A percentile compares a stretch with the other conserved stretches of the same genome.
Conservation (phyloP, 2,797 vertebrate genomes). For the Macrochelys suwanniensis region DNA sequence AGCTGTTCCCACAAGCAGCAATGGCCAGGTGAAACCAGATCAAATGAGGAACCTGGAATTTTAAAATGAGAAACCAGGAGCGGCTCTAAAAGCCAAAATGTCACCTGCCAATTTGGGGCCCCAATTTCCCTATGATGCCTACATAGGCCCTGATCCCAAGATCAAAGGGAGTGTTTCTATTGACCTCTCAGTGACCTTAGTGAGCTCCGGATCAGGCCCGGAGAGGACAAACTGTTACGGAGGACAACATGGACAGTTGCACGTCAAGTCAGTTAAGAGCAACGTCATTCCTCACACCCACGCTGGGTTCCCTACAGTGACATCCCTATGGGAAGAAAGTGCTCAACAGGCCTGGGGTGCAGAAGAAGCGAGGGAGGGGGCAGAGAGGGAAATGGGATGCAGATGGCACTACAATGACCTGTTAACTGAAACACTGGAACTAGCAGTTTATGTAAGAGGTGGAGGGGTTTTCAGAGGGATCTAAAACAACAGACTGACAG, state of each 20-base stretch:
- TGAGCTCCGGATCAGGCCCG: neutral
- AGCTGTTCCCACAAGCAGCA: neutral
- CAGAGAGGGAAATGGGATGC: neutral
- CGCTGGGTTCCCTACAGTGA: neutral
- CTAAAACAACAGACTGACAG: neutral
- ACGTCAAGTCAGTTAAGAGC: neutral
- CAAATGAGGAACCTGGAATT: neutral
- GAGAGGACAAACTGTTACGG: neutral
- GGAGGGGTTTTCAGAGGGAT: neutral
- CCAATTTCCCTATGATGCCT: neutral
- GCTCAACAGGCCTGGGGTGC: neutral
- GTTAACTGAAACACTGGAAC: fast-evolving
- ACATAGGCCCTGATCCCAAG: neutral
- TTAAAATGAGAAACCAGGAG: neutral
- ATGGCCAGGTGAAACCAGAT: neutral
- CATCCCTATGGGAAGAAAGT: neutral
- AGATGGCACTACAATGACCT: neutral
- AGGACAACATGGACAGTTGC: fast-evolving
- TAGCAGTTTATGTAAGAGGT: neutral
- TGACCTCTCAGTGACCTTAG: neutral
- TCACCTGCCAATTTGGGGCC: neutral
- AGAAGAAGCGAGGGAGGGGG: neutral
- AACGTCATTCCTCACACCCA: neutral
- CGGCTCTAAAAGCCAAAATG: neutral
- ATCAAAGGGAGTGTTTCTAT: neutral